phyloP scores from a whole-genome alignment of 2,113 vertebrate species.

The Oenanthe oenanthe region DNA sequence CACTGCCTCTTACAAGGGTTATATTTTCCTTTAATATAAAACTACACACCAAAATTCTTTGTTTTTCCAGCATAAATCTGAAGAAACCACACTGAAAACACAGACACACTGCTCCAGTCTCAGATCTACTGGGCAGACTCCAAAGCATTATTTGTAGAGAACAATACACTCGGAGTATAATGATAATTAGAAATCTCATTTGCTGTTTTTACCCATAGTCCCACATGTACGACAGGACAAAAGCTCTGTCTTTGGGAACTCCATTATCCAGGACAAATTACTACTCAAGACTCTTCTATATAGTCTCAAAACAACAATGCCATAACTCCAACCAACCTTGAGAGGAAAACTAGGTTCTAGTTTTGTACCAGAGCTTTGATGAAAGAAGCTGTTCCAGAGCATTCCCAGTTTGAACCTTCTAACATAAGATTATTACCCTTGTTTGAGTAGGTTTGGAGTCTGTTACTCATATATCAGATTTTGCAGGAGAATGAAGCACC shows the following conservation, averaged over 20 bases:
- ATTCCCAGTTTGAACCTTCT: neutral
- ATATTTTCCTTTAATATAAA: neutral
- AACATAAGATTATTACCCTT: neutral
- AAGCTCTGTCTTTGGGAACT: neutral
- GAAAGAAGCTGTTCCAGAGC: neutral
- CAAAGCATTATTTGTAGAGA: neutral
- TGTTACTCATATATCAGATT: neutral
- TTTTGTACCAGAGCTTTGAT: neutral
- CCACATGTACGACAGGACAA: neutral
- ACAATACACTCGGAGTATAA: neutral
- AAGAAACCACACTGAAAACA: neutral
- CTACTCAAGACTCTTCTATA: neutral
- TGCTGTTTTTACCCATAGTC: neutral
- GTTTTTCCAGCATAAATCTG: neutral
- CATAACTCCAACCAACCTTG: neutral
- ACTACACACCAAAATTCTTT: neutral
- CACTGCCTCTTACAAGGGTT: neutral
- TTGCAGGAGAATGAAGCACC: neutral
- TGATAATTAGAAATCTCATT: neutral
- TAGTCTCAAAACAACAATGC: neutral
- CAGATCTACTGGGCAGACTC: neutral
- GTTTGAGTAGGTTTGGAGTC: neutral
- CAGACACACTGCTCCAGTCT: neutral
- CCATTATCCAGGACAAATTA: neutral
- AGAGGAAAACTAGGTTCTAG: neutral